Evolutionary conservation across 2,888 invertebrate genomes (phyloP), one percentile per base, ranked within the genome.

Genomic region (Lymantria monacha): DNA sequence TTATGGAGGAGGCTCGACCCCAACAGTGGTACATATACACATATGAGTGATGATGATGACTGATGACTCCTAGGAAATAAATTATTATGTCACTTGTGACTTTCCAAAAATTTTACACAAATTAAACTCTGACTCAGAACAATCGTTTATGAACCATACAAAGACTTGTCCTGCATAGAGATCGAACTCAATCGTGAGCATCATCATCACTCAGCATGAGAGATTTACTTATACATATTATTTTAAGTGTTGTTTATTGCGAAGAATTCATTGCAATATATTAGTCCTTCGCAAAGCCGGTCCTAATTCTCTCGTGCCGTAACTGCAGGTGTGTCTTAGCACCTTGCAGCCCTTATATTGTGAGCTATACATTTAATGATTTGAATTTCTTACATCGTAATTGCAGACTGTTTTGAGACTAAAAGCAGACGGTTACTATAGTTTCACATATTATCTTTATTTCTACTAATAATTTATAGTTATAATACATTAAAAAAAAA

Each of bases 281-380:
- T 14, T 41, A 41, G 14, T 14, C 9, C 7, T 14, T 14, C 30
- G 9, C 10, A 40, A 40, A 3, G 13, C 37, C 49, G 9, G 22
- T 33, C 50, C 14, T 50, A 30, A 42, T 38, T 30, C 48, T 48
- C 52, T 63, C 49, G 60, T 62, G 46, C 53, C 51, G 55, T 51
- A 59, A 55, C 50, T 50, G 62, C 66, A 66, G 68, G 60, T 68
- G 66, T 50, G 47, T 37, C 40, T 9, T 46, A 51, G 51, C 66
- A 66, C 58, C 66, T 64, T 66, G 62, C 57, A 42, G 53, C 55
- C 54, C 46, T 46, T 53, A 30, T 53, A 41, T 22, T 22, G 12
- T 14, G n/a, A 10, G 12, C 15, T 8, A 52, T 59, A 58, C 55
- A 61, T 44, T 51, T 55, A 60, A 54, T 48, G 41, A 46, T 61